Percentiles rank a stretch among this genome's conserved stretches.
Evolutionary conservation across 2,113 vertebrate genomes (phyloP).

Genomic region (Melierax canorus): DNA sequence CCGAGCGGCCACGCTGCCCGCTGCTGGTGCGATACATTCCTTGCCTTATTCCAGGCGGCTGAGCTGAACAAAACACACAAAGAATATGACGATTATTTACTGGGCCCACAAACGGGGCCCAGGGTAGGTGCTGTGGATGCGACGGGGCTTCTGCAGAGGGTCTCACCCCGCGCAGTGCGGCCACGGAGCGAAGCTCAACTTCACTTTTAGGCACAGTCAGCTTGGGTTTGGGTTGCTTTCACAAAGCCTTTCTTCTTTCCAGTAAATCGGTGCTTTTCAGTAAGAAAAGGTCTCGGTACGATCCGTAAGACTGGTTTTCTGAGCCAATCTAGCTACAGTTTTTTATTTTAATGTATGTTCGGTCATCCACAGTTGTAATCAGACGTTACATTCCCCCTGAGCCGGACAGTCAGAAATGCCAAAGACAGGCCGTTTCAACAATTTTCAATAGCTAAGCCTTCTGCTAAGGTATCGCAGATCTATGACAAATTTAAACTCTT

Average conservation of each 20-base stretch:
- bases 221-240: background rate
- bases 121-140: background rate
- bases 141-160: background rate
- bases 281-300: background rate
- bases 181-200: too few species aligned
- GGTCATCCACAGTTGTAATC: background rate
- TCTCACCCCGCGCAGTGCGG: background rate
- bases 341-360: background rate
- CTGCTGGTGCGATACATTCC: rapidly evolving
- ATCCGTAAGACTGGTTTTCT: background rate
- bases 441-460: background rate
- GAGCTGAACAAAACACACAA: background rate
- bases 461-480: background rate
- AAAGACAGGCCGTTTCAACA: background rate
- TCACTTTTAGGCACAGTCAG: background rate
- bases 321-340: background rate
- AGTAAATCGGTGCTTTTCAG: background rate
- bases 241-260: background rate
- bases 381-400: background rate
- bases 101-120: background rate
- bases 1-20: rapidly evolving
- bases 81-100: background rate
- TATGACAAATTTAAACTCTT: background rate
- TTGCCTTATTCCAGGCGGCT: background rate
- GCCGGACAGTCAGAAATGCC: background rate